Evolutionary conservation across 2,797 vertebrate genomes (phyloP).

Genomic region (Varecia variegata): DNA sequence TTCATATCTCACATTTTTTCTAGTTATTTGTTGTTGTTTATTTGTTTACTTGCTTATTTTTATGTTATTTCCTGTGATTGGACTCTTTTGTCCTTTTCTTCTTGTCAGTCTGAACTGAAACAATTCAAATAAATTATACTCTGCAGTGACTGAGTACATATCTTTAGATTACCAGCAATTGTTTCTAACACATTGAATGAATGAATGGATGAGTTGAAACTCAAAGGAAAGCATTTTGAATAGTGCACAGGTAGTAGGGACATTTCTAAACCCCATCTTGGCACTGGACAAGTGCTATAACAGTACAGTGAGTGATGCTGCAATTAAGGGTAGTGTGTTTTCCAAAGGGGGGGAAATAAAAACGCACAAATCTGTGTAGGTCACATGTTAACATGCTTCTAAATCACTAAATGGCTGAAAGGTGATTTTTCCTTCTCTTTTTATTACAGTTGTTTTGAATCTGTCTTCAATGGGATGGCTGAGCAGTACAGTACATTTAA

Average conservation of each 20-base stretch:
- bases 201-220: neutral
- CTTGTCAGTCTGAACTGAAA: neutral
- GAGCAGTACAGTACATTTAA: neutral
- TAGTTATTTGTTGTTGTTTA: neutral
- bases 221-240: neutral
- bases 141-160: neutral
- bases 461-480: neutral
- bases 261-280: neutral
- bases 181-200: neutral
- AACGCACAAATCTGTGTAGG: neutral
- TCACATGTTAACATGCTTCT: neutral
- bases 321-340: neutral
- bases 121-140: neutral
- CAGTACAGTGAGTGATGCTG: neutral
- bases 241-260: neutral
- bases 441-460: neutral
- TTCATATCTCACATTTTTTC: neutral
- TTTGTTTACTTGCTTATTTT: neutral
- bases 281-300: neutral
- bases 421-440: neutral
- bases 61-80: neutral
- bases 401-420: neutral
- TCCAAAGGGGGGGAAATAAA: neutral
- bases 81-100: neutral
- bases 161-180: neutral